Conservation (phyloP, 2,797 vertebrate genomes). For the Sebastes kiyomatsui region DNA sequence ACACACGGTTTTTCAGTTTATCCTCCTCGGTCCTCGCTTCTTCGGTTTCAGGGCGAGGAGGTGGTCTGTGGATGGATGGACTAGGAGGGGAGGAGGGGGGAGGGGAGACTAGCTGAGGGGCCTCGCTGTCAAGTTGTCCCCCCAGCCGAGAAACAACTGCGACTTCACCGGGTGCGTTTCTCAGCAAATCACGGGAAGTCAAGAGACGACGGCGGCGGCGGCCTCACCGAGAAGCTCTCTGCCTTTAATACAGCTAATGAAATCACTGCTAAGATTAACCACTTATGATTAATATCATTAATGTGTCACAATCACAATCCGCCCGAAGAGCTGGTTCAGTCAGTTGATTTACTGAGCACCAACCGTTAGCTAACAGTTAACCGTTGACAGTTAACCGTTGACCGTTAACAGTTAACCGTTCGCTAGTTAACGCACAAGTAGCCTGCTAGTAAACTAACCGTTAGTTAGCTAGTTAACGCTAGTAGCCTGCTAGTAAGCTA, state of each 20-base stretch:
- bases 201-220: constrained; percentile 18
- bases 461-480: too few species aligned
- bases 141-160: constrained; percentile 70
- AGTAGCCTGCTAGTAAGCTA: too few species aligned
- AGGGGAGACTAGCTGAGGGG: constrained; percentile 71
- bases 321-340: constrained; percentile 30
- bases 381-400: too few species aligned
- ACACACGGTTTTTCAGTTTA: constrained; percentile 40
- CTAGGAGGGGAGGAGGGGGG: constrained; percentile 55
- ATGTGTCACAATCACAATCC: constrained; percentile 35
- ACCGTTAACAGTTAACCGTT: too few species aligned
- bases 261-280: constrained; percentile 39
- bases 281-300: constrained; percentile 34
- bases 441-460: background rate
- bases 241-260: constrained; percentile 34
- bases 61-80: constrained; percentile 44
- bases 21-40: constrained; percentile 57
- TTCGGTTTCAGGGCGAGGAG: constrained; percentile 54
- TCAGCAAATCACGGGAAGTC: constrained; percentile 68
- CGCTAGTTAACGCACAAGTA: background rate
- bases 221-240: constrained; percentile 53
- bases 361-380: constrained; percentile 1
- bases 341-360: constrained; percentile 18
- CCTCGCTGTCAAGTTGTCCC: constrained; percentile 82
- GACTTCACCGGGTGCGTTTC: constrained; percentile 65